phyloP scores from a whole-genome alignment of 2,797 vertebrate genomes.

The Cacajao melanocephalus region DNA sequence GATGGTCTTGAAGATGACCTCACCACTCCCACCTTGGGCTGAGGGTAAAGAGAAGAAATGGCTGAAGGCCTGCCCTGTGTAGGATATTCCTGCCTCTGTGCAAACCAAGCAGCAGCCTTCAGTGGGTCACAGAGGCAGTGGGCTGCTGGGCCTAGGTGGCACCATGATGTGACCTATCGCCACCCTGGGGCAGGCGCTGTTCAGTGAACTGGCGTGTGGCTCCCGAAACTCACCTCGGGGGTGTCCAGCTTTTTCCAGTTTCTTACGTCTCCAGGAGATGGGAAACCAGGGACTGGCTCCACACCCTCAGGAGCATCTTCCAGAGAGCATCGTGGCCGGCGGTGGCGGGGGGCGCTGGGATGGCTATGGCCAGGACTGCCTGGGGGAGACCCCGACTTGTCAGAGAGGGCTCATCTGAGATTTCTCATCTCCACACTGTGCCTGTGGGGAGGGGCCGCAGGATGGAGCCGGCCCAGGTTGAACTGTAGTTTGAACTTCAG shows the following conservation, averaged over 20 bases:
- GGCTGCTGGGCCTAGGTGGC: neutral
- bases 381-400: neutral
- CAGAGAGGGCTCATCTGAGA: neutral
- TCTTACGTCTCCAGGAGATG: neutral
- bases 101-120: neutral
- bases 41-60: neutral
- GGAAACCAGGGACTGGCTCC: neutral
- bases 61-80: neutral
- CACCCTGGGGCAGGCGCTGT: neutral
- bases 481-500: neutral
- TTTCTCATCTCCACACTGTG: neutral
- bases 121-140: neutral
- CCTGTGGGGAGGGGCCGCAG: neutral
- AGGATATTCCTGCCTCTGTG: neutral
- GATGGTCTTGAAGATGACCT: neutral
- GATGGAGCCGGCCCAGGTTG: neutral
- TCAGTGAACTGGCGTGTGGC: neutral
- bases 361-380: neutral
- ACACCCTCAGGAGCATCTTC: neutral
- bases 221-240: neutral
- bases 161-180: neutral
- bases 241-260: neutral
- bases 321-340: neutral
- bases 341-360: neutral
- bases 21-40: neutral